A percentile compares a stretch with the other conserved stretches of the same genome.
phyloP scores from a whole-genome alignment of 2,797 vertebrate species.

The Siniperca undulata region DNA sequence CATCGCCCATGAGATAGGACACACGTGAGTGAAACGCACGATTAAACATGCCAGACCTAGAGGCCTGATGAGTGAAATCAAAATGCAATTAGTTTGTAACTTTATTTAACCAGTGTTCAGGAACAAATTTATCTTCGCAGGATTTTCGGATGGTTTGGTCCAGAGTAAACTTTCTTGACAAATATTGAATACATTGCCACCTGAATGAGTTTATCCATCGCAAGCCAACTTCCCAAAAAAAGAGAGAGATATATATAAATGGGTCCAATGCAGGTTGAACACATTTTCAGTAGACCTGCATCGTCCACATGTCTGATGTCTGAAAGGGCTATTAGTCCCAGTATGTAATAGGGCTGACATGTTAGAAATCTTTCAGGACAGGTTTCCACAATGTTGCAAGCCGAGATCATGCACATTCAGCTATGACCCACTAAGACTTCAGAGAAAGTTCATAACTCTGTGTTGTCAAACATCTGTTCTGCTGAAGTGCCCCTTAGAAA shows the following conservation, averaged over 20 bases:
- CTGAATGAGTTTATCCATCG: not conserved
- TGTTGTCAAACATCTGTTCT: not conserved
- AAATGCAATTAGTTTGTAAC: not conserved
- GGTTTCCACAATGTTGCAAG: not conserved
- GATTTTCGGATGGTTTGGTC: not conserved
- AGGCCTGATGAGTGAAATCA: not conserved
- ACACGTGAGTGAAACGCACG: conserved; percentile 90
- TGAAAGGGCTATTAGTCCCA: not conserved
- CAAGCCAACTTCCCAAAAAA: not conserved
- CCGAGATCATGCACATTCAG: not conserved
- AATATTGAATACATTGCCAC: not conserved
- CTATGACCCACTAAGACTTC: not conserved
- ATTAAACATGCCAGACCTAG: too few species aligned
- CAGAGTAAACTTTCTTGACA: not conserved
- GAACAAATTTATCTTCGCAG: not conserved
- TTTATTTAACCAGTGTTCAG: not conserved
- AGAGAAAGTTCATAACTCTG: not conserved
- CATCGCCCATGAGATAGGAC: conserved; percentile 98
- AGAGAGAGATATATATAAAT: too few species aligned
- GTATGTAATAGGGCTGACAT: not conserved
- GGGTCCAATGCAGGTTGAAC: not conserved
- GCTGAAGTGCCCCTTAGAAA: not conserved
- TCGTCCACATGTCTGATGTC: not conserved
- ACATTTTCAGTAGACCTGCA: not conserved
- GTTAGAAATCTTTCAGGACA: not conserved